Conservation (phyloP, 2,113 vertebrate genomes). For the Percopsis transmontana region DNA sequence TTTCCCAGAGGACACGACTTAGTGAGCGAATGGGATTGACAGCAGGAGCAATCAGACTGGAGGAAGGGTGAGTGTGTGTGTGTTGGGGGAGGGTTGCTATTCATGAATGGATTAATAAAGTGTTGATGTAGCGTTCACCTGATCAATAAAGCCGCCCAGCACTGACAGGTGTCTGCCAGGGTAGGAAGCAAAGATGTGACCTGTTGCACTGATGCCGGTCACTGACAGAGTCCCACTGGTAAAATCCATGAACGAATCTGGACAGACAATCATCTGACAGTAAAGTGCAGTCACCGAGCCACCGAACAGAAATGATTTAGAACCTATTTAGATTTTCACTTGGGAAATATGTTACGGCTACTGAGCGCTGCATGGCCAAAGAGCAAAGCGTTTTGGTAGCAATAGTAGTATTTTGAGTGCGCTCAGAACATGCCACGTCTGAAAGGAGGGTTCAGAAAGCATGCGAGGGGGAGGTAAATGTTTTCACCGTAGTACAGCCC, state of each 20-base stretch:
- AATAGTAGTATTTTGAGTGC: no score
- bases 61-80: constrained; percentile 9
- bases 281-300: neutral
- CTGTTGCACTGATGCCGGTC: constrained; percentile 91
- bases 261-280: constrained; percentile 24
- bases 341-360: neutral
- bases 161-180: constrained; percentile 87
- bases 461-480: neutral
- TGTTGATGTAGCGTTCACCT: constrained; percentile 79
- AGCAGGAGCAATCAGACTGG: neutral
- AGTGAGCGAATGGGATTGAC: constrained; percentile 19
- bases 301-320: neutral
- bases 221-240: constrained; percentile 86
- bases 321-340: neutral
- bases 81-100: constrained; percentile 8
- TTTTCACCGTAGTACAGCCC: constrained; percentile 90
- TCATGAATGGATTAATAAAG: neutral
- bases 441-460: no score
- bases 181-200: constrained; percentile 94
- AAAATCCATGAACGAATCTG: constrained; percentile 90
- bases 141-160: constrained; percentile 88
- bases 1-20: constrained; percentile 50
- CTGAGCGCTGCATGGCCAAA: no score
- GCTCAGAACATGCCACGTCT: no score
- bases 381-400: no score